Conservation (phyloP, 2,888 invertebrate species). For the Scelioninae gen. 1 region DNA sequence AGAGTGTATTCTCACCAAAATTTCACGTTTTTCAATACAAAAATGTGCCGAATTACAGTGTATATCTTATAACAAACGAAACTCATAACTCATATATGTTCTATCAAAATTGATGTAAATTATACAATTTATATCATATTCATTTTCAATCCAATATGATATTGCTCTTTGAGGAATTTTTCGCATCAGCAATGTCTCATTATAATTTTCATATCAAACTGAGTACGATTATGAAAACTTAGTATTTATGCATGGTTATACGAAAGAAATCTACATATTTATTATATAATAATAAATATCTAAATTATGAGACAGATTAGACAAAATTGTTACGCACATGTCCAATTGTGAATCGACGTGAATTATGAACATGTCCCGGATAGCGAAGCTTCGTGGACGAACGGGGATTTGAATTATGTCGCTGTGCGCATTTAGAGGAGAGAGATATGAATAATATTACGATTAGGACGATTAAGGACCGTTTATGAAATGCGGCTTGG, state of each 20-base stretch:
- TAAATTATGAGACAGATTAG: constrained; percentile 59
- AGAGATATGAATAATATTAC: constrained; percentile 70
- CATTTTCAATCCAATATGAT: background rate
- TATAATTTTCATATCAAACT: constrained; percentile 20
- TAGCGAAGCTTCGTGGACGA: constrained; percentile 44
- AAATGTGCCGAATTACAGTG: too few relatives aligned
- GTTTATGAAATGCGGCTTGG: constrained; percentile 64
- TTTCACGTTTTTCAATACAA: too few relatives aligned
- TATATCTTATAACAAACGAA: too few relatives aligned
- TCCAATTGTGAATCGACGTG: constrained; percentile 54
- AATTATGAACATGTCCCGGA: constrained; percentile 49
- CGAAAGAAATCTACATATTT: constrained; percentile 30
- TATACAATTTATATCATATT: too few relatives aligned
- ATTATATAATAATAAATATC: constrained; percentile 39
- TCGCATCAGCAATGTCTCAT: constrained; percentile 10
- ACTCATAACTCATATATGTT: too few relatives aligned
- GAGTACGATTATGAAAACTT: constrained; percentile 34
- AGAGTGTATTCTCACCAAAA: too few relatives aligned
- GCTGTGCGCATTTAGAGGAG: constrained; percentile 61
- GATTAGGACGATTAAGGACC: constrained; percentile 67
- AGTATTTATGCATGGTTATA: constrained; percentile 26
- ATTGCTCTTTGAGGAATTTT: constrained; percentile 1
- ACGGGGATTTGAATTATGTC: constrained; percentile 61
- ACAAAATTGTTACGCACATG: constrained; percentile 61
- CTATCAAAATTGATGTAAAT: too few relatives aligned